Conservation (phyloP, 2,797 vertebrate species). For the Eulemur mongoz region DNA sequence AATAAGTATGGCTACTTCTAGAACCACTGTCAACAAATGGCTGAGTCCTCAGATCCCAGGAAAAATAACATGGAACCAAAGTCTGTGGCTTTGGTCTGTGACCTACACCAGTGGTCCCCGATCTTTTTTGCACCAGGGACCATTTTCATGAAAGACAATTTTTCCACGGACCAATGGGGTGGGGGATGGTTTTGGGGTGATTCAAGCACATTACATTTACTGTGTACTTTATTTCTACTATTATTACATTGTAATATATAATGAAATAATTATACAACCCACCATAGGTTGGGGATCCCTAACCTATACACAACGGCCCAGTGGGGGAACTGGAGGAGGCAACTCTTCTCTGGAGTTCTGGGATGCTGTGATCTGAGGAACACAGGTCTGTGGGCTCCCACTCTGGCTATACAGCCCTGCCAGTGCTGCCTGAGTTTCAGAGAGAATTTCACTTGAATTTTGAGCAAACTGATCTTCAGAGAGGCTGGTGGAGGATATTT, state of each 20-base stretch:
- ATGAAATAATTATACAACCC: too few relatives aligned
- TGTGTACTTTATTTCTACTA: too few relatives aligned
- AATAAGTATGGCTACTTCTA: neutral
- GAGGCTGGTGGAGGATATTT: neutral
- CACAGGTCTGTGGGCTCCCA: neutral
- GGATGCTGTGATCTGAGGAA: neutral
- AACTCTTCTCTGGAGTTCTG: neutral
- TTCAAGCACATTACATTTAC: too few relatives aligned
- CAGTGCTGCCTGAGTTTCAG: neutral
- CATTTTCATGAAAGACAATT: too few relatives aligned
- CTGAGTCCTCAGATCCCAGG: neutral
- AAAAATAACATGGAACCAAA: neutral
- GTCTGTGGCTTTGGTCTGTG: neutral
- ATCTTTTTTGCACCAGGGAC: neutral
- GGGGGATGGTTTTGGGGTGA: too few relatives aligned
- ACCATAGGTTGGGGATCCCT: too few relatives aligned
- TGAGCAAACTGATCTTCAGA: neutral
- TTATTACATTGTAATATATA: too few relatives aligned
- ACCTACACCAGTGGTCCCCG: neutral
- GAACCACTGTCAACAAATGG: neutral
- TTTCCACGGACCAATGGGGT: too few relatives aligned
- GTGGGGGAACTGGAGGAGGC: neutral
- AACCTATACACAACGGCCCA: neutral
- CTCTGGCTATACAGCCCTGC: neutral
- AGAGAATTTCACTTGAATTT: neutral